A percentile compares a stretch with the other conserved stretches of the same genome.
phyloP scores from a whole-genome alignment of 2,113 vertebrate species.

The Anguilla japonica region DNA sequence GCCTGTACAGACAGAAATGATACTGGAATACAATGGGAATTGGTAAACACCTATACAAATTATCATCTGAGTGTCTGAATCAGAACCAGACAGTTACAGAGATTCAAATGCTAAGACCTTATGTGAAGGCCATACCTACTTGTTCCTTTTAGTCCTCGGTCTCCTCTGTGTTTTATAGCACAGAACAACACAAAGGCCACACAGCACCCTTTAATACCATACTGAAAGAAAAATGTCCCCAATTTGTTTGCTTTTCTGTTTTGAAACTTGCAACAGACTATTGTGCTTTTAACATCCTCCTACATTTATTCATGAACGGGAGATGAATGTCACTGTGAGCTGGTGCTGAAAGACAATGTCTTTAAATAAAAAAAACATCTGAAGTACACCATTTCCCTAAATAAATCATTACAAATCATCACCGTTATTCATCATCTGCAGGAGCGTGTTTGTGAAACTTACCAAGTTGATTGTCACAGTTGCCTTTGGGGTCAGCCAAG shows the following conservation, averaged over 20 bases:
- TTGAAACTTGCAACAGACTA: background rate
- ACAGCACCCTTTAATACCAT: background rate
- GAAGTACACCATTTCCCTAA: background rate
- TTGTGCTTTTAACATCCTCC: background rate
- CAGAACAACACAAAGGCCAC: background rate
- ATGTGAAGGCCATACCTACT: constrained; percentile 12
- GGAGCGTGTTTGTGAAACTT: background rate
- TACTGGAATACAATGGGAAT: background rate
- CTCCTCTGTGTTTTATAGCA: background rate
- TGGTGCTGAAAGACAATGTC: background rate
- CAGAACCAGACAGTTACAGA: constrained; percentile 8
- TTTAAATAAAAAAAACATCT: background rate
- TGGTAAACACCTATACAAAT: constrained; percentile 27
- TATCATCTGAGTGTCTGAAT: background rate
- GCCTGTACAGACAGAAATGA: constrained; percentile 12
- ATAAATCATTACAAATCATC: constrained; percentile 1
- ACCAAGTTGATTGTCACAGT: background rate
- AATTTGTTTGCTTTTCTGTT: background rate
- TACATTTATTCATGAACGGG: background rate
- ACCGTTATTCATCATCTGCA: background rate
- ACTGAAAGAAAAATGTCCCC: background rate
- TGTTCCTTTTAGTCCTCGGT: background rate
- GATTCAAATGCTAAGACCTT: constrained; percentile 14
- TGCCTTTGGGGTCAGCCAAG: background rate
- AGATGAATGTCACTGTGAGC: background rate